Percentiles rank a stretch among this genome's conserved stretches.
phyloP scores from a whole-genome alignment of 2,797 vertebrate genomes.

The Balearica regulorum region DNA sequence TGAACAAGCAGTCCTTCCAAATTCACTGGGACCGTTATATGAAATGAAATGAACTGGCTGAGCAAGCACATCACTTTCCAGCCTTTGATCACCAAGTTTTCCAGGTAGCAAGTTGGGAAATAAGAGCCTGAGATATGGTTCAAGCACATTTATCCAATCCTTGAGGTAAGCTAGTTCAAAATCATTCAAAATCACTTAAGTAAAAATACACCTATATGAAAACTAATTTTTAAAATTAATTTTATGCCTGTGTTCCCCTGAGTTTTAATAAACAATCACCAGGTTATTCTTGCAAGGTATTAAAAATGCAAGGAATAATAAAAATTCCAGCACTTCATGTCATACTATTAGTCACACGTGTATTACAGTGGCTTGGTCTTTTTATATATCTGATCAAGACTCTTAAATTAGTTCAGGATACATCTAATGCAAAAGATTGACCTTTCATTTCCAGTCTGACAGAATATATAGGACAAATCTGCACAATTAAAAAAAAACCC shows the following conservation, averaged over 20 bases:
- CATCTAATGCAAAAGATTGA: background rate
- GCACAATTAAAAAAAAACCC: background rate
- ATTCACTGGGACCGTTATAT: background rate
- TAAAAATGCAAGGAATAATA: background rate
- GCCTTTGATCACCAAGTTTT: background rate
- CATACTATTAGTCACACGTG: background rate
- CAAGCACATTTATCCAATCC: background rate
- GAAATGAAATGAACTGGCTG: background rate
- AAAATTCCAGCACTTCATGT: background rate
- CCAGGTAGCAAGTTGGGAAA: background rate
- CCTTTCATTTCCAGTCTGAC: background rate
- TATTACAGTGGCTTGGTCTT: background rate
- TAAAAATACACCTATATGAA: background rate
- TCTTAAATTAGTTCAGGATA: background rate
- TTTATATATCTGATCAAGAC: background rate
- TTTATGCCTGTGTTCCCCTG: background rate
- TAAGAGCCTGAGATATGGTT: background rate
- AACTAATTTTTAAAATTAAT: background rate
- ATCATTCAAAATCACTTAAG: background rate
- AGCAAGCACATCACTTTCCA: background rate
- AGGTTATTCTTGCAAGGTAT: background rate
- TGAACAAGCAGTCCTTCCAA: background rate
- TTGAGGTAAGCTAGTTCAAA: background rate
- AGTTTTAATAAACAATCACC: background rate
- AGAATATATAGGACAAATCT: background rate